Evolutionary conservation across 2,113 vertebrate species (phyloP).

Genomic region (Typhlomys cinereus): DNA sequence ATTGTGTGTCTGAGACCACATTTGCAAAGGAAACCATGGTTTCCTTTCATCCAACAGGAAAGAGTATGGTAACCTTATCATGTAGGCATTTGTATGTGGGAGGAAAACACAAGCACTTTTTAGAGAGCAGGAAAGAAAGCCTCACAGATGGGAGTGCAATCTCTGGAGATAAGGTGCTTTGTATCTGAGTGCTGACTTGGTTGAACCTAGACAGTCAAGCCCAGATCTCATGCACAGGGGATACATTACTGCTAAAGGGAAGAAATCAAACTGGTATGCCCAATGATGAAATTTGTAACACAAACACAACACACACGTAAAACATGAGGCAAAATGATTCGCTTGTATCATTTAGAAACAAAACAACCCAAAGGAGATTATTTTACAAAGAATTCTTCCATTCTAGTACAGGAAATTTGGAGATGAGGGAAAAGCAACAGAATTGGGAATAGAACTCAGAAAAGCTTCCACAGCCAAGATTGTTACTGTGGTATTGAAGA

Average conservation of each 20-base stretch:
- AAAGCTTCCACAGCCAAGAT: background rate
- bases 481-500: background rate
- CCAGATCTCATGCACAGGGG: background rate
- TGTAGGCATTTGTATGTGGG: background rate
- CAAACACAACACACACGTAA: background rate
- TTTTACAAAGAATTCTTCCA: background rate
- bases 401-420: too few relatives aligned
- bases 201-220: background rate
- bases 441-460: background rate
- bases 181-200: background rate
- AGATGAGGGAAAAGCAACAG: background rate
- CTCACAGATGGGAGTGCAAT: background rate
- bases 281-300: background rate
- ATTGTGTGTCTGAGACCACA: background rate
- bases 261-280: background rate
- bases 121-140: background rate
- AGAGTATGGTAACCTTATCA: background rate
- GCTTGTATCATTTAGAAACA: background rate
- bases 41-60: background rate
- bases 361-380: background rate
- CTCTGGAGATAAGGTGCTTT: background rate
- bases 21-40: background rate
- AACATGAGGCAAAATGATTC: background rate
- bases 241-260: background rate
- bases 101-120: background rate